Conservation (phyloP, 2,797 vertebrate species). For the Alfaro cultratus region DNA sequence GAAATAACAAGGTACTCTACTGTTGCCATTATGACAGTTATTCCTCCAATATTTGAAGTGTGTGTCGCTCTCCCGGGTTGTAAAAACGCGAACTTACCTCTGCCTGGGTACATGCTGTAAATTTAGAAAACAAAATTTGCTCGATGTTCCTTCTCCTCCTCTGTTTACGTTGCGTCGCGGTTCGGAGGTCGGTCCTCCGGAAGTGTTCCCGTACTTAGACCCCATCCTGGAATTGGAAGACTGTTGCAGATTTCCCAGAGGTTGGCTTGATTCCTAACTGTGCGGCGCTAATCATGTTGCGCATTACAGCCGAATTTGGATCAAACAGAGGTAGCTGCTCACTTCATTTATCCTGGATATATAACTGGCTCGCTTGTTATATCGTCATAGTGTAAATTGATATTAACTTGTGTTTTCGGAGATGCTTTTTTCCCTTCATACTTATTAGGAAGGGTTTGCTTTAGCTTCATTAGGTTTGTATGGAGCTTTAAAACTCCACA, state of each 20-base stretch:
- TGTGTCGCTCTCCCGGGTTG: background rate
- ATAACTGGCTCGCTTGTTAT: background rate
- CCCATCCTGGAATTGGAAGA: background rate
- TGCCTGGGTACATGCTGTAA: background rate
- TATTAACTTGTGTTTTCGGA: background rate
- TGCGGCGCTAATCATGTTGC: background rate
- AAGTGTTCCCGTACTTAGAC: background rate
- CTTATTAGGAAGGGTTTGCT: background rate
- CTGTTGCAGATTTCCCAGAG: background rate
- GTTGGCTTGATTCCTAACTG: background rate
- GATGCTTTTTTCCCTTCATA: background rate
- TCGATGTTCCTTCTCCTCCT: background rate
- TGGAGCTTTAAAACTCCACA: background rate
- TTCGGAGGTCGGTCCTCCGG: background rate
- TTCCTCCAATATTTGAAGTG: background rate
- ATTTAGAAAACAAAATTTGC: background rate
- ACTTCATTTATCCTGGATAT: background rate
- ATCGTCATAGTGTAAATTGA: background rate
- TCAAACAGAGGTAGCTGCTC: background rate
- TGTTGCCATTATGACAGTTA: background rate
- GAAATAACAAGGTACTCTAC: background rate
- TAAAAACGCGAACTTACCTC: background rate
- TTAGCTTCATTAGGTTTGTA: background rate
- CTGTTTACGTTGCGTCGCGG: background rate
- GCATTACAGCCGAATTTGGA: background rate